Conservation (phyloP, 2,113 vertebrate species). For the Otocyon megalotis region DNA sequence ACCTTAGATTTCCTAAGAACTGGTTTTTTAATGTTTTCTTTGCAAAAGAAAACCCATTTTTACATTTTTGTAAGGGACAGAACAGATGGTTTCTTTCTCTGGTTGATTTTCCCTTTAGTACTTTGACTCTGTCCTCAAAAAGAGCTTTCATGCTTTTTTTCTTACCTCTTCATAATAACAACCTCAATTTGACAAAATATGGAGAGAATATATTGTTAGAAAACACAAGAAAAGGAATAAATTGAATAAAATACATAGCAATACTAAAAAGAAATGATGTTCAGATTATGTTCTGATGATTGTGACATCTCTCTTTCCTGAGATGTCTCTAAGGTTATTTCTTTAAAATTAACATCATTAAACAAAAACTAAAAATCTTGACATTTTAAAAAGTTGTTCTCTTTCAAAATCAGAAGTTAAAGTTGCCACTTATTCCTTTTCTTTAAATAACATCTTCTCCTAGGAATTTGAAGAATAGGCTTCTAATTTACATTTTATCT, state of each 20-base stretch:
- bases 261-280: not conserved
- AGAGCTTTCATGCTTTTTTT: not conserved
- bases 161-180: not conserved
- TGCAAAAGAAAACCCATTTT: not conserved
- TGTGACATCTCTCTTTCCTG: not conserved
- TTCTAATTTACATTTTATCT: not conserved
- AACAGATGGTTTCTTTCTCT: slow-evolving; percentile 34
- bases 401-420: not conserved
- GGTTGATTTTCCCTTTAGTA: slow-evolving; percentile 27
- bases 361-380: not conserved
- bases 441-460: not conserved
- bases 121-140: slow-evolving; percentile 43
- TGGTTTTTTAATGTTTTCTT: not conserved
- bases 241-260: slow-evolving; percentile 5
- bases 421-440: not conserved
- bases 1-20: not conserved
- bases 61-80: slow-evolving; percentile 4
- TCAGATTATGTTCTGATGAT: not conserved
- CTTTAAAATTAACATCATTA: slow-evolving; percentile 21
- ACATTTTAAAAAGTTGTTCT: not conserved
- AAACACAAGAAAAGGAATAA: not conserved
- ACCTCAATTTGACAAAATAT: slow-evolving; percentile 10
- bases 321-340: not conserved
- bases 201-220: not conserved
- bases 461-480: not conserved